These are phyloP conservation scores for Oreochromis spilurus DNA, from an alignment of 2,113 vertebrate genomes.

Conservation along the genomic window DNA sequence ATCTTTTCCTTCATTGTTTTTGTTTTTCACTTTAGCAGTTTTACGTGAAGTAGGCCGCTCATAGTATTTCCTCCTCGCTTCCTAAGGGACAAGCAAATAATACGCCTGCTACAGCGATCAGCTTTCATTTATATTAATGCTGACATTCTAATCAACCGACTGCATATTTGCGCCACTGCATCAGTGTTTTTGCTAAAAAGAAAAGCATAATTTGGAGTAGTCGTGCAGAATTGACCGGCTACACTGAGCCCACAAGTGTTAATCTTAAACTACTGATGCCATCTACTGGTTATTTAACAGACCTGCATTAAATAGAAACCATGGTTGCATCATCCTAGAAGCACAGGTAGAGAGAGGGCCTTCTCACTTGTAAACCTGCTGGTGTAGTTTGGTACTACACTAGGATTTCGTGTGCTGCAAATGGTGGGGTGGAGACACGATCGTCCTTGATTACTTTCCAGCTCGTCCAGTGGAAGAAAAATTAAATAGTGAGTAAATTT, in stretches of 20 bases:
- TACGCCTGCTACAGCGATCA: neutral
- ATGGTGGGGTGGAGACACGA: neutral
- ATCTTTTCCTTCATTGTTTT: neutral
- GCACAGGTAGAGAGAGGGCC: neutral
- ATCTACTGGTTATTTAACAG: slow-evolving; percentile 65
- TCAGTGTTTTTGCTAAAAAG: neutral
- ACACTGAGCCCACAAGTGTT: neutral
- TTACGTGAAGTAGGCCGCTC: neutral
- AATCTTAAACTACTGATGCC: slow-evolving; percentile 62
- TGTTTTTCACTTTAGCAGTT: neutral
- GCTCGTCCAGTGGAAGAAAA: neutral
- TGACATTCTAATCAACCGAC: neutral
- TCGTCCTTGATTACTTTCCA: neutral
- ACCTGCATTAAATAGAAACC: slow-evolving; percentile 22
- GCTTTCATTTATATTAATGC: neutral
- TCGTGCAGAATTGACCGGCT: neutral
- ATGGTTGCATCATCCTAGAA: slow-evolving; percentile 39
- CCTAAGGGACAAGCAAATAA: neutral
- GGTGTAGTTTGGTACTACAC: neutral
- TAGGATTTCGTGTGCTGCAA: neutral
- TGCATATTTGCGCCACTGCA: neutral
- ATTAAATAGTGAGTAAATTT: neutral
- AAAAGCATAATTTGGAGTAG: neutral
- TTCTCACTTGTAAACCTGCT: neutral
- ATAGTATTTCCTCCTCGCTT: neutral